Evolutionary conservation across 2,113 vertebrate species (phyloP), one percentile per base, ranked within the genome.

Genomic region (Tautogolabrus adspersus): DNA sequence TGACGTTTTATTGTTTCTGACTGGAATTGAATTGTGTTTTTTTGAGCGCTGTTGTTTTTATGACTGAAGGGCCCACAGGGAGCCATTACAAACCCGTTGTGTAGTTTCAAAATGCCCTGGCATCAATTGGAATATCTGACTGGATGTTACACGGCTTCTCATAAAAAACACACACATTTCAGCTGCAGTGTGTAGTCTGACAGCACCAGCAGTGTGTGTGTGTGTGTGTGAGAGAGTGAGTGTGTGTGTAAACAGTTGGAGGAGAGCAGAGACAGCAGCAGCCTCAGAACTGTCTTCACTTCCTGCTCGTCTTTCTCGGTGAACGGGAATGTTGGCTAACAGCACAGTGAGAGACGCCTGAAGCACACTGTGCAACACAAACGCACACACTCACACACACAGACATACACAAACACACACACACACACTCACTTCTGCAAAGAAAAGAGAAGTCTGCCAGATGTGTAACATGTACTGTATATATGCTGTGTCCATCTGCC

Each of bases 331-430:
- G 86, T 84, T 82, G 79, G 84, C 78, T 86, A 77, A 77, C 66
- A 75, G 88, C 87, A 86, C 81, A 75, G 82, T 76, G 79, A 83
- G 85, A 82, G 26, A 58, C 40, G 84, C 88, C 87, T 86, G 60
- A 64, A 87, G 88, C 85, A 75, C 72, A 78, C 70, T 77, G 83
- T 71, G 83, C 79, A 42, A 84, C 9, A 42, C 76, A 55, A 51
- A n/a, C 56, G 65, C 69, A 59, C 46, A 63, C 56, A 67, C 71
- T 40, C 38, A 26, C 26, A 77, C 56, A 42, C 40, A 49, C 15
- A 71, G 62, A 71, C 47, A 51, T 37, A 18, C 82, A 56, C 22
- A 37, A 22, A 40, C 52, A 49, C 34, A 46, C 55, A 66, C 40
- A 40, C 30, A 13, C 49, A 67, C 30, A 26, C 26, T 2, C 26